Evolutionary conservation across 2,888 invertebrate species (phyloP).

Genomic region (Blera fallax): DNA sequence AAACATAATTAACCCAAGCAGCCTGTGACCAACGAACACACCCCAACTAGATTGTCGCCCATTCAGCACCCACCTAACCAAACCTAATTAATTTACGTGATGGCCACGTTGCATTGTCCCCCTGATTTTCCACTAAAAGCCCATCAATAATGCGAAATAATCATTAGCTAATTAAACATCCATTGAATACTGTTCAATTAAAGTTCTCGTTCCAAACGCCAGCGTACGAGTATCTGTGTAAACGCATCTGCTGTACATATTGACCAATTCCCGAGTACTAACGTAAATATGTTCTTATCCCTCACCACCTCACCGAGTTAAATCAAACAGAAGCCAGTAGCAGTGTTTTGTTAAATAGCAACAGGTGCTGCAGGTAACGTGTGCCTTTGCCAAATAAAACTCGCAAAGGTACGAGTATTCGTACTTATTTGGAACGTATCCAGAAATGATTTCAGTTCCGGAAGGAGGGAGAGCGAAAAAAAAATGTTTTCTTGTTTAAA

Average conservation of each 20-base stretch:
- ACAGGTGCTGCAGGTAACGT: conserved; percentile 3
- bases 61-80: too few species aligned
- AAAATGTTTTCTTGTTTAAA: neutral
- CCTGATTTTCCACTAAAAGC: neutral
- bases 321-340: neutral
- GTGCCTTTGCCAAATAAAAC: neutral
- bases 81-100: neutral
- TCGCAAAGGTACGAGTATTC: neutral
- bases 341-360: neutral
- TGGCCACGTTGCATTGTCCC: neutral
- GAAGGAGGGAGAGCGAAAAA: neutral
- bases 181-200: neutral
- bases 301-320: neutral
- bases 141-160: neutral
- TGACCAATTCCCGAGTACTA: neutral
- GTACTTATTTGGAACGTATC: conserved; percentile 12
- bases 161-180: conserved; percentile 7
- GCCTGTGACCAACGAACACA: neutral
- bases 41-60: too few species aligned
- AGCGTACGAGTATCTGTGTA: neutral
- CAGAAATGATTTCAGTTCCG: neutral
- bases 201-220: neutral
- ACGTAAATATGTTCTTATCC: neutral
- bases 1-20: neutral
- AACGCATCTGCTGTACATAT: neutral